phyloP scores from a whole-genome alignment of 2,113 vertebrate species.

The Chaetura pelagica region DNA sequence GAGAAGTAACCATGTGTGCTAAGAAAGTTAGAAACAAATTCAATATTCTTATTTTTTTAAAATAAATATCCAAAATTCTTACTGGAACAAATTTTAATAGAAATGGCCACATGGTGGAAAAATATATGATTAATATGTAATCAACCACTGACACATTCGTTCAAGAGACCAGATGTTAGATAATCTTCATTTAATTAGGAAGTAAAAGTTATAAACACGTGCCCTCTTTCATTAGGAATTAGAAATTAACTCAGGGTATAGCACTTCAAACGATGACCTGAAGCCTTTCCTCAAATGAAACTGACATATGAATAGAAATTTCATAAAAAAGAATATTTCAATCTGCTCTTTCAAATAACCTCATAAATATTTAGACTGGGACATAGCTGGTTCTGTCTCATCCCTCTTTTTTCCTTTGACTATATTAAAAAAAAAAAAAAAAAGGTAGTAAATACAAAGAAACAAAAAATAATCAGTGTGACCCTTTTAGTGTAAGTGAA shows the following conservation, averaged over 20 bases:
- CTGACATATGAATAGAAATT: background rate
- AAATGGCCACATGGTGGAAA: slow-evolving; percentile 28
- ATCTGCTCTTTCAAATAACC: background rate
- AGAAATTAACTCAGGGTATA: slow-evolving; percentile 58
- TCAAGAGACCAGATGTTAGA: slow-evolving; percentile 60
- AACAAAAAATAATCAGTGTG: background rate
- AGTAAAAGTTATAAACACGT: slow-evolving; percentile 71
- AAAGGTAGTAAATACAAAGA: background rate
- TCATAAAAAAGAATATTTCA: background rate
- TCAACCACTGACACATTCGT: slow-evolving; percentile 64
- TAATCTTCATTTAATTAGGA: slow-evolving; percentile 76
- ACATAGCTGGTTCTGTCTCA: background rate
- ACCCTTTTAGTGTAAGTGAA: background rate
- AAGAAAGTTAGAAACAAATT: background rate
- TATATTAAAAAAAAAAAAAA: background rate
- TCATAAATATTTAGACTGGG: background rate
- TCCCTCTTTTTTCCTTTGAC: background rate
- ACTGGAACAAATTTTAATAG: background rate
- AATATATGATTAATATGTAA: slow-evolving; percentile 61
- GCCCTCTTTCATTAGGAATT: slow-evolving; percentile 65
- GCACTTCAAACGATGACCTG: slow-evolving; percentile 54
- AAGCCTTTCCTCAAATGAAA: slow-evolving; percentile 25
- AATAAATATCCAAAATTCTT: background rate
- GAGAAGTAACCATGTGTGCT: background rate
- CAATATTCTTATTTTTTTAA: background rate